Percentiles rank a stretch among this genome's conserved stretches.
Conservation (phyloP, 30 jellyfish, hydroid and myxozoan species). For the Clytia hemisphaerica region DNA sequence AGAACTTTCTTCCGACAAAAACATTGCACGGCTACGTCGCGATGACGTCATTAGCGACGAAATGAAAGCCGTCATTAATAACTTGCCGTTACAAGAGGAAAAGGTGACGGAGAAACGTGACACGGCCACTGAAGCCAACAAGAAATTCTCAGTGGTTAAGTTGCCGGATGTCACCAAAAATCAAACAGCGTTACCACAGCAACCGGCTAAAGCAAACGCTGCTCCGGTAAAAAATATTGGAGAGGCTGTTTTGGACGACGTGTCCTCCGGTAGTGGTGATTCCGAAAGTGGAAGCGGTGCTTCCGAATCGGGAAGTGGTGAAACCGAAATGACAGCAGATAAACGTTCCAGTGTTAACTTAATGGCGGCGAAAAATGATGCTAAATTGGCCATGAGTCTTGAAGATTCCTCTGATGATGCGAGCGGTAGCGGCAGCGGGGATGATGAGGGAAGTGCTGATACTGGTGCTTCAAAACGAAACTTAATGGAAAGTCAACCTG, state of each 20-base stretch:
- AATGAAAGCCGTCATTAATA: slow-evolving; percentile 8
- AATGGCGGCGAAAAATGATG: no score
- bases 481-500: background rate
- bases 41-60: slow-evolving; percentile 46
- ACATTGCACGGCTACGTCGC: slow-evolving; percentile 79
- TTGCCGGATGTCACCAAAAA: slow-evolving; percentile 24
- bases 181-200: slow-evolving; percentile 12
- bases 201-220: slow-evolving; percentile 29
- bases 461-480: background rate
- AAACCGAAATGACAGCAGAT: no score
- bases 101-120: slow-evolving; percentile 34
- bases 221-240: slow-evolving; percentile 35
- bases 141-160: slow-evolving; percentile 46
- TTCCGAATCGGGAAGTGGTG: slow-evolving; percentile 2
- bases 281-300: slow-evolving; percentile 26
- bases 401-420: no score
- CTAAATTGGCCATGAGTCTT: no score
- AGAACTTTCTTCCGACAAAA: slow-evolving; percentile 41
- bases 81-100: background rate
- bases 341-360: no score
- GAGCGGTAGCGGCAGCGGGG: slow-evolving; percentile 7
- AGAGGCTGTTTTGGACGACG: no score
- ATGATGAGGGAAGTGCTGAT: slow-evolving; percentile 13
- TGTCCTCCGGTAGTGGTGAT: background rate
- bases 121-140: slow-evolving; percentile 23